A percentile compares a stretch with the other conserved stretches of the same genome.
phyloP scores from a whole-genome alignment of 2,113 vertebrate genomes.

The Microcebus ravelobensis region DNA sequence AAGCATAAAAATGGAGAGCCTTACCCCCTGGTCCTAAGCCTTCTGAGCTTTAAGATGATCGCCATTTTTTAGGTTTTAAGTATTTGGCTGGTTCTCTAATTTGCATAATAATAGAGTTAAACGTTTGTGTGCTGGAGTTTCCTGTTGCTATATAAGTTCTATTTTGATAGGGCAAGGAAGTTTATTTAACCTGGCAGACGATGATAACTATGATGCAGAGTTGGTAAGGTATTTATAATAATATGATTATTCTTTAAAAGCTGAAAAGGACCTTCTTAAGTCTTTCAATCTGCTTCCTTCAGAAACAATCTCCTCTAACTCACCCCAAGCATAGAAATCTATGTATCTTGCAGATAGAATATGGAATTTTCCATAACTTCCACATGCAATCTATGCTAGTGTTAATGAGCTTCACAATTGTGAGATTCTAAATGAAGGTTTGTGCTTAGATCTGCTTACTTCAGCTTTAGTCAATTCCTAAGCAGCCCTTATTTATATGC shows the following conservation, averaged over 20 bases:
- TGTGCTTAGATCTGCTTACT: background rate
- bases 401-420: background rate
- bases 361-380: conserved; percentile 49
- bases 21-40: background rate
- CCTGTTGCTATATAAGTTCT: conserved; percentile 4
- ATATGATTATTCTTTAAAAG: conserved; percentile 39
- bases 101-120: conserved; percentile 33
- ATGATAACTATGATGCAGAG: conserved; percentile 15
- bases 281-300: conserved; percentile 45
- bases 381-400: background rate
- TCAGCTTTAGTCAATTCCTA: background rate
- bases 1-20: background rate
- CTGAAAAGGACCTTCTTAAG: conserved; percentile 13
- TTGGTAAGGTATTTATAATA: conserved; percentile 26
- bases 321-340: conserved; percentile 24
- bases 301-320: conserved; percentile 12
- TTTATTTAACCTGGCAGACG: conserved; percentile 37
- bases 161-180: background rate
- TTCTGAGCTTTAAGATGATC: background rate
- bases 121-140: background rate
- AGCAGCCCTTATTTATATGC: background rate
- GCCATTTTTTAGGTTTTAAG: background rate
- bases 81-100: background rate
- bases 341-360: conserved; percentile 30
- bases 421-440: conserved; percentile 15